These are phyloP conservation scores for Zenarchopterus dispar DNA, from an alignment of 2,797 vertebrate species.

Conservation along the genomic window DNA sequence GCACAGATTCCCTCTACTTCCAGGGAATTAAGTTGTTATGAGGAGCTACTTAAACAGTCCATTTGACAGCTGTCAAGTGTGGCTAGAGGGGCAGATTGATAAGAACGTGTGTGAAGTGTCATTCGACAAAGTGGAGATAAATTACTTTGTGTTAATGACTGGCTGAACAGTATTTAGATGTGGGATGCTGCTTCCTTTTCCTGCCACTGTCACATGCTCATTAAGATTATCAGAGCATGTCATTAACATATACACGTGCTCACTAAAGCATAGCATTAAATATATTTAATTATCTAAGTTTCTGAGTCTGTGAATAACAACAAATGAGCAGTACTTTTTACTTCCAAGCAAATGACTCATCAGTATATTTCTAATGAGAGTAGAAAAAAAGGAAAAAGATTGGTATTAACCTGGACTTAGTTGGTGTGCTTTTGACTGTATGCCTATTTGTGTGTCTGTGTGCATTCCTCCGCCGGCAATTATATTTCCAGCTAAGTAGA, in stretches of 20 bases:
- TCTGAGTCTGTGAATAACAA: constrained; percentile 65
- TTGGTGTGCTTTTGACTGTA: constrained; percentile 30
- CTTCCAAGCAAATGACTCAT: constrained; percentile 76
- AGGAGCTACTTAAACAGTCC: constrained; percentile 48
- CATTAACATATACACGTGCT: constrained; percentile 63
- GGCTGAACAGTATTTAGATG: constrained; percentile 45
- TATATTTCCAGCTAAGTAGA: constrained; percentile 75
- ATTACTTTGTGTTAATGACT: constrained; percentile 48
- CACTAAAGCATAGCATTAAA: constrained; percentile 73
- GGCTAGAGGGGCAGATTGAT: constrained; percentile 59
- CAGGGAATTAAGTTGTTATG: constrained; percentile 42
- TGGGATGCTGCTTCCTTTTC: constrained; percentile 27
- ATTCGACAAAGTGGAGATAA: constrained; percentile 44
- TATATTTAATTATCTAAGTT: constrained; percentile 76
- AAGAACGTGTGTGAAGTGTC: constrained; percentile 46
- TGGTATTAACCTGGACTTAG: constrained; percentile 75
- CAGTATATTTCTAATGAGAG: constrained; percentile 76
- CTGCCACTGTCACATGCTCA: constrained; percentile 59
- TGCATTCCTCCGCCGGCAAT: constrained; percentile 73
- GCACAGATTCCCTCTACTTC: constrained; percentile 22
- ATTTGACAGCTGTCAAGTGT: constrained; percentile 61
- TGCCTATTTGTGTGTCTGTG: constrained; percentile 22
- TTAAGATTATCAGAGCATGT: constrained; percentile 71
- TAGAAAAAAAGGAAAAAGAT: constrained; percentile 67
- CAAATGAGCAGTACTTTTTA: constrained; percentile 67